Percentiles rank a stretch among this genome's conserved stretches.
These are phyloP conservation scores for Eriosoma lanigerum DNA, from an alignment of 1,140 invertebrate species.

Conservation along the genomic window DNA sequence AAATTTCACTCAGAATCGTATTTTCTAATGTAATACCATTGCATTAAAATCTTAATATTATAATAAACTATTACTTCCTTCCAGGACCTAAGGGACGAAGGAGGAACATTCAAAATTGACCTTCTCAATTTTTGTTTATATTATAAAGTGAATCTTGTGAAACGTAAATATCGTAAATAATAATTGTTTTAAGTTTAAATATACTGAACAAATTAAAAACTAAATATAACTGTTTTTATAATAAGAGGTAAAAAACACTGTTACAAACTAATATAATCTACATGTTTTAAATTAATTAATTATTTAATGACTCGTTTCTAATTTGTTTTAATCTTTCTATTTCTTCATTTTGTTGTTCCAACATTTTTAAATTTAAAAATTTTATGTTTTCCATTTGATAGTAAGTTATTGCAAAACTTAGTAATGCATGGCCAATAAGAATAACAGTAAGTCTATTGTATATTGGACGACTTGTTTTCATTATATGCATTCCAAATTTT, in stretches of 20 bases:
- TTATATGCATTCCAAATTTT: constrained; percentile 3
- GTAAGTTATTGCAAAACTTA: constrained; percentile 19
- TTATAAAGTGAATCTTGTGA: too few relatives aligned
- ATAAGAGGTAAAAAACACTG: not conserved
- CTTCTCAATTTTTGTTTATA: too few relatives aligned
- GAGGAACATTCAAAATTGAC: too few relatives aligned
- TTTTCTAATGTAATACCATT: too few relatives aligned
- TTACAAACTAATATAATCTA: constrained; percentile 11
- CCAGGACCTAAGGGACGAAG: too few relatives aligned
- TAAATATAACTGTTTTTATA: not conserved
- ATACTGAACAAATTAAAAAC: not conserved
- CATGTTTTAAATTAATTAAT: not conserved
- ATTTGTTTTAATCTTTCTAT: not conserved
- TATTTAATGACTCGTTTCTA: not conserved
- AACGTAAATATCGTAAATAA: too few relatives aligned
- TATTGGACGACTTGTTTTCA: constrained; percentile 6
- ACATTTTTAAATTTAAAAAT: constrained; percentile 26
- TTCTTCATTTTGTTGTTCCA: constrained; percentile 29
- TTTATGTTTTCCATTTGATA: constrained; percentile 38
- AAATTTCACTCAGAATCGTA: too few relatives aligned
- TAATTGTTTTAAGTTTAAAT: too few relatives aligned
- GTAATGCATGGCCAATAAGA: constrained; percentile 23
- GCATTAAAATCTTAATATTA: too few relatives aligned
- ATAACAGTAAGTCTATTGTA: constrained; percentile 33
- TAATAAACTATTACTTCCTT: too few relatives aligned